phyloP scores from a whole-genome alignment of 2,888 invertebrate genomes.

The Agrilus biguttatus region DNA sequence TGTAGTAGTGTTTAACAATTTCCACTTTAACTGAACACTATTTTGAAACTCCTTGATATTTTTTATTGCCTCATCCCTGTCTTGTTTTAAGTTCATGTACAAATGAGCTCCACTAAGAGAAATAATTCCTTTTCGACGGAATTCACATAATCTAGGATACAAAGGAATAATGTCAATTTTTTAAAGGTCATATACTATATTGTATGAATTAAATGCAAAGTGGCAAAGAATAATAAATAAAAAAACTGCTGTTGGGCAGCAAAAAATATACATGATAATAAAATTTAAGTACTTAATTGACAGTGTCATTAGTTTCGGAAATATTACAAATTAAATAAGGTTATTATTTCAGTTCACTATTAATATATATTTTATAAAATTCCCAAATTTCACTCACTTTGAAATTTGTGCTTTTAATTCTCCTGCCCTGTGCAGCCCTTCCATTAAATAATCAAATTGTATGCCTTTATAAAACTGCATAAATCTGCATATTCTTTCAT shows the following conservation, averaged over 20 bases:
- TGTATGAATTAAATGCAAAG: too few species aligned
- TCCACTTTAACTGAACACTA: conserved; percentile 23
- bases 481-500: conserved; percentile 51
- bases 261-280: too few species aligned
- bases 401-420: conserved; percentile 49
- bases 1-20: conserved; percentile 12
- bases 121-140: conserved; percentile 56
- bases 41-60: conserved; percentile 30
- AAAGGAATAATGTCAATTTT: neutral
- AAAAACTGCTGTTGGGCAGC: too few species aligned
- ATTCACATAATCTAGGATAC: conserved; percentile 41
- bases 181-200: neutral
- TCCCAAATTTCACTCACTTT: conserved; percentile 24
- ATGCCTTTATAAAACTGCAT: conserved; percentile 61
- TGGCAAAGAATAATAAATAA: neutral
- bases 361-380: neutral
- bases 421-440: conserved; percentile 55
- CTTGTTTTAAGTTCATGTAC: conserved; percentile 48
- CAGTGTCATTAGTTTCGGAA: too few species aligned
- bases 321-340: neutral
- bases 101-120: conserved; percentile 46
- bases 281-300: too few species aligned
- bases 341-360: neutral
- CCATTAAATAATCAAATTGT: conserved; percentile 63
- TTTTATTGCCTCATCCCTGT: conserved; percentile 41